These are phyloP conservation scores for Pararge aegeria DNA, from an alignment of 1,140 invertebrate genomes.

Conservation along the genomic window DNA sequence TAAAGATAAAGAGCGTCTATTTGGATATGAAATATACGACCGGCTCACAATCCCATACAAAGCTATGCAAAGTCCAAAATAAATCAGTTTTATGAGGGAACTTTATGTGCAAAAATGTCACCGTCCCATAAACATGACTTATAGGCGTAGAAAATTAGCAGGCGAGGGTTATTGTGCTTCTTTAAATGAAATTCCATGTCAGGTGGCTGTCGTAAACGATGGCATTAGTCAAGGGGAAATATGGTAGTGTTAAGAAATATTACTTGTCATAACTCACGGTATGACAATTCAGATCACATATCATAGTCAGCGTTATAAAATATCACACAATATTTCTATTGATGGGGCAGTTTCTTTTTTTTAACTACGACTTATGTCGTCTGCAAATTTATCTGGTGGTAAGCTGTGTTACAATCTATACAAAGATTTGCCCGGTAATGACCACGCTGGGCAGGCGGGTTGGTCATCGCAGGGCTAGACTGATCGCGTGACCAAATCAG, in stretches of 20 bases:
- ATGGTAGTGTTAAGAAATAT: slow-evolving; percentile 49
- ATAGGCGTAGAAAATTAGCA: slow-evolving; percentile 53
- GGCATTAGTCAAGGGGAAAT: slow-evolving; percentile 52
- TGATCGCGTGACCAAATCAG: no score
- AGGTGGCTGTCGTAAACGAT: slow-evolving; percentile 34
- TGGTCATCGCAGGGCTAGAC: no score
- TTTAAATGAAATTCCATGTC: slow-evolving; percentile 64
- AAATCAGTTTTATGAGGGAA: slow-evolving; percentile 52
- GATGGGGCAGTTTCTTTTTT: no score
- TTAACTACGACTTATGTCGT: no score
- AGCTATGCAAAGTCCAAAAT: slow-evolving; percentile 36
- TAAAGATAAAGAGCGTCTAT: slow-evolving; percentile 14
- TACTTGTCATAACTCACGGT: slow-evolving; percentile 20
- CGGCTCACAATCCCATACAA: slow-evolving; percentile 30
- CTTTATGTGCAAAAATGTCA: slow-evolving; percentile 53
- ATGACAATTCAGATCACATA: no score
- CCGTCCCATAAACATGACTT: slow-evolving; percentile 53
- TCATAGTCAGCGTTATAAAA: no score
- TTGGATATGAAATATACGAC: slow-evolving; percentile 12
- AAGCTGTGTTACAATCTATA: no score
- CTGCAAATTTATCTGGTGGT: no score
- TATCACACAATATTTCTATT: no score
- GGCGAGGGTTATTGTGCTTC: slow-evolving; percentile 43
- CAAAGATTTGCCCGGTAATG: no score
- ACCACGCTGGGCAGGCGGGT: no score